Evolutionary conservation across 2,888 invertebrate species (phyloP).

Genomic region (Andrena minutula): DNA sequence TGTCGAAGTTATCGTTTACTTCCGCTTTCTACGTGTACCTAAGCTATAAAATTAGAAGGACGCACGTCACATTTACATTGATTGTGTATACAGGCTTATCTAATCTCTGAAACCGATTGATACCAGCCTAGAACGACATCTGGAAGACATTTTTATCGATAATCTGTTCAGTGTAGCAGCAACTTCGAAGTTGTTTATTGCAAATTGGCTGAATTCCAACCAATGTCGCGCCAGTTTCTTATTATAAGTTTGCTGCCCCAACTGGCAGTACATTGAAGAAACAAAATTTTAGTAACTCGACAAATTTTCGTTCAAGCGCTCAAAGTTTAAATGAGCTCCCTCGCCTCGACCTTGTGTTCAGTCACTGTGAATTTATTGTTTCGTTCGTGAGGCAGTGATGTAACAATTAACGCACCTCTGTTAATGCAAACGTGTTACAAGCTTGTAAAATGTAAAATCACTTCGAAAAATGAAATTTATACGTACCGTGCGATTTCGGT

Average conservation of each 20-base stretch:
- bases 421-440: not conserved
- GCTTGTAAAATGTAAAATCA: not conserved
- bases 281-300: too few species aligned
- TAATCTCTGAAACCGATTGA: conserved; percentile 58
- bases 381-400: too few species aligned
- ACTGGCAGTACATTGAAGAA: not conserved
- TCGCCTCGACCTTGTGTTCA: too few species aligned
- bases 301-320: too few species aligned
- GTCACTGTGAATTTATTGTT: too few species aligned
- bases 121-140: not conserved
- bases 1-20: not conserved
- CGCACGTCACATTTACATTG: conserved; percentile 30
- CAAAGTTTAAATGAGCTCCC: too few species aligned
- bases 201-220: not conserved
- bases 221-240: not conserved
- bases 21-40: not conserved
- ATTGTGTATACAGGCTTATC: conserved; percentile 53
- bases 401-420: not conserved
- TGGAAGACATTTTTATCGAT: conserved; percentile 13
- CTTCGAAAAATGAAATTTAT: conserved; percentile 11
- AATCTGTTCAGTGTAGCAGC: conserved; percentile 17
- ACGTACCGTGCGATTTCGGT: not conserved
- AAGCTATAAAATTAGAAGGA: not conserved
- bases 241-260: not conserved
- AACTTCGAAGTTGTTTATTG: conserved; percentile 10